Conservation (phyloP, 2,888 invertebrate genomes). For the Cheiracanthium punctorium region DNA sequence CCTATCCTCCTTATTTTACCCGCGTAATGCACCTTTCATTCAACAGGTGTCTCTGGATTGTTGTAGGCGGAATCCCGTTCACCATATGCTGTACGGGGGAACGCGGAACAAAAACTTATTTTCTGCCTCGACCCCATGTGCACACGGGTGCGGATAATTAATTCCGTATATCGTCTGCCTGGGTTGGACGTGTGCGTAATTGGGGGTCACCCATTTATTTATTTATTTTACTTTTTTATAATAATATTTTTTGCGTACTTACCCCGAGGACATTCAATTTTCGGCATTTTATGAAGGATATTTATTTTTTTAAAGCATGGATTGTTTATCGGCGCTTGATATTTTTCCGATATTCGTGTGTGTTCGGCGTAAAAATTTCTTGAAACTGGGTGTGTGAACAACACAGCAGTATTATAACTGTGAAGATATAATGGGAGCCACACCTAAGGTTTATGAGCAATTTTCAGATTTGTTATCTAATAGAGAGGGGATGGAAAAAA, state of each 20-base stretch:
- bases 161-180: constrained; percentile 37
- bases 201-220: too few species aligned
- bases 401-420: neutral
- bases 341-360: neutral
- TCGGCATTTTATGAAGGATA: too few species aligned
- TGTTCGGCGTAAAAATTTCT: neutral
- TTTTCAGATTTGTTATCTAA: neutral
- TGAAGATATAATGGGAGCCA: neutral
- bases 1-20: constrained; percentile 42
- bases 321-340: neutral
- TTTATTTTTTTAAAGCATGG: neutral
- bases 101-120: constrained; percentile 60
- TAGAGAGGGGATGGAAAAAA: neutral
- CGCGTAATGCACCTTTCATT: constrained; percentile 61
- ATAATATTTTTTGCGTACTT: neutral
- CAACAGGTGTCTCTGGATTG: constrained; percentile 64
- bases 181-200: constrained; percentile 28
- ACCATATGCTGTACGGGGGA: constrained; percentile 61
- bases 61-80: constrained; percentile 68
- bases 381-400: neutral
- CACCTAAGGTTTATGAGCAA: neutral
- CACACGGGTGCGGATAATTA: constrained; percentile 40
- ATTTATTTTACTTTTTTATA: constrained; percentile 6
- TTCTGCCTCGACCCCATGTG: constrained; percentile 30
- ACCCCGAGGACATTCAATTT: neutral